Evolutionary conservation across 2,797 vertebrate genomes (phyloP).

Genomic region (Dryobates pubescens): DNA sequence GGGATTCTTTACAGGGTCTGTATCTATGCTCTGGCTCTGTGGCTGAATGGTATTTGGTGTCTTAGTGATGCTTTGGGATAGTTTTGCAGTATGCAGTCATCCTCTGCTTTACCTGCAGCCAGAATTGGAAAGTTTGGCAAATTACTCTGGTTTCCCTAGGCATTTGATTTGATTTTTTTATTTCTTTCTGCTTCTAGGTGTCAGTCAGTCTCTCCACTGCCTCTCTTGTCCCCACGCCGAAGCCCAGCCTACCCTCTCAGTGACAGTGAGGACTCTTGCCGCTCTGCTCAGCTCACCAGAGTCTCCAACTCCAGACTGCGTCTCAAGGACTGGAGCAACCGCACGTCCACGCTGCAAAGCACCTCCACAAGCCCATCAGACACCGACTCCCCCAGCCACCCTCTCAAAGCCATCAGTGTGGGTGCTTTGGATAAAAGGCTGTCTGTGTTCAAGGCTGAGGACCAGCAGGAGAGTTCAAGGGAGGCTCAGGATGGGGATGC

Average conservation of each 20-base stretch:
- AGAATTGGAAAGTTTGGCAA: not conserved
- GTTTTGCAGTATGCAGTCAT: not conserved
- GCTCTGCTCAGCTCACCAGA: slow-evolving; percentile 79
- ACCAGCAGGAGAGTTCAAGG: slow-evolving; percentile 77
- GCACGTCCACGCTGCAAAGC: slow-evolving; percentile 73
- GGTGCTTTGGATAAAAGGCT: slow-evolving; percentile 89
- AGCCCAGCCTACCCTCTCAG: slow-evolving; percentile 84
- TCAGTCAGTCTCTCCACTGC: slow-evolving; percentile 89
- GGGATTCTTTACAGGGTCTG: not conserved
- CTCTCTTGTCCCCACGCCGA: slow-evolving; percentile 83
- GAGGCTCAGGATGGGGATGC: slow-evolving; percentile 73
- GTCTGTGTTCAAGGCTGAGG: slow-evolving; percentile 82
- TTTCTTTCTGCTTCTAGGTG: slow-evolving; percentile 83
- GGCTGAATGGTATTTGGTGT: not conserved
- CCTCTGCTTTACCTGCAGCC: not conserved
- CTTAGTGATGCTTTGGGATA: not conserved
- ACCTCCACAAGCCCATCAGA: slow-evolving; percentile 77
- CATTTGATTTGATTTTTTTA: slow-evolving; percentile 42
- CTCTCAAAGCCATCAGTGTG: slow-evolving; percentile 89
- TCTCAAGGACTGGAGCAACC: slow-evolving; percentile 83
- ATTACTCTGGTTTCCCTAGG: not conserved
- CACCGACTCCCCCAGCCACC: slow-evolving; percentile 75
- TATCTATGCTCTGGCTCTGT: not conserved
- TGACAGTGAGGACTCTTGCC: slow-evolving; percentile 84
- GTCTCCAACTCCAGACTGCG: slow-evolving; percentile 81